A percentile compares a stretch with the other conserved stretches of the same genome.
These are phyloP conservation scores for Cherax quadricarinatus DNA, from an alignment of 1,140 invertebrate genomes.

Conservation along the genomic window DNA sequence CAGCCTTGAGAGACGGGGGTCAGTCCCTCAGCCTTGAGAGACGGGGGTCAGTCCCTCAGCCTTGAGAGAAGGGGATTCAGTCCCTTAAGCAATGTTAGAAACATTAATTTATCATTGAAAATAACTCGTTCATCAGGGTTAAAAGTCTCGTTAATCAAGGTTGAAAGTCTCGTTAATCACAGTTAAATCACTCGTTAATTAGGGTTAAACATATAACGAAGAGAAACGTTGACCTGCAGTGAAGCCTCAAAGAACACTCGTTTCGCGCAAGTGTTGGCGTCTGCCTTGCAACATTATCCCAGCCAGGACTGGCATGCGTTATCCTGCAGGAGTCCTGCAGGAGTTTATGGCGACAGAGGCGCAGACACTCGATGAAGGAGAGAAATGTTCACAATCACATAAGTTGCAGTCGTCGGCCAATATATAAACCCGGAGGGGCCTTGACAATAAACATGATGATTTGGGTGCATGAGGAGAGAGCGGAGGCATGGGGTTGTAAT, in stretches of 20 bases:
- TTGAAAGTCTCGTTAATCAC: too few relatives aligned
- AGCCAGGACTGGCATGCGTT: conserved; percentile 43
- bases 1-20: too few relatives aligned
- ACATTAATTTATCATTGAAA: too few relatives aligned
- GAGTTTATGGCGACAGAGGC: conserved; percentile 43
- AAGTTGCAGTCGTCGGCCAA: conserved; percentile 38
- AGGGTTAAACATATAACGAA: too few relatives aligned
- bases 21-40: too few relatives aligned
- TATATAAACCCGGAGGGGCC: conserved; percentile 14
- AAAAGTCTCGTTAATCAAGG: too few relatives aligned
- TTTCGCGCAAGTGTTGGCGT: conserved; percentile 1
- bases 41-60: too few relatives aligned
- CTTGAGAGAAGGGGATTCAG: too few relatives aligned
- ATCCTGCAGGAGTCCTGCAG: conserved; percentile 20
- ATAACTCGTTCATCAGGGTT: too few relatives aligned
- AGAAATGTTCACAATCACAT: conserved; percentile 62
- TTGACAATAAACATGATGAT: conserved; percentile 51
- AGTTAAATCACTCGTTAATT: too few relatives aligned
- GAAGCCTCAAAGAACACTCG: neutral
- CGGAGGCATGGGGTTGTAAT: conserved; percentile 12
- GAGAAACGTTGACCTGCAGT: neutral
- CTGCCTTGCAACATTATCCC: conserved; percentile 29
- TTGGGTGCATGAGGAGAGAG: conserved; percentile 11
- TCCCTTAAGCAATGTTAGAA: too few relatives aligned
- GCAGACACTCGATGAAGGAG: conserved; percentile 57